These are phyloP conservation scores for Hydrozoanthus gracilis DNA, from an alignment of 92 coral and sea anemone genomes.

Conservation along the genomic window DNA sequence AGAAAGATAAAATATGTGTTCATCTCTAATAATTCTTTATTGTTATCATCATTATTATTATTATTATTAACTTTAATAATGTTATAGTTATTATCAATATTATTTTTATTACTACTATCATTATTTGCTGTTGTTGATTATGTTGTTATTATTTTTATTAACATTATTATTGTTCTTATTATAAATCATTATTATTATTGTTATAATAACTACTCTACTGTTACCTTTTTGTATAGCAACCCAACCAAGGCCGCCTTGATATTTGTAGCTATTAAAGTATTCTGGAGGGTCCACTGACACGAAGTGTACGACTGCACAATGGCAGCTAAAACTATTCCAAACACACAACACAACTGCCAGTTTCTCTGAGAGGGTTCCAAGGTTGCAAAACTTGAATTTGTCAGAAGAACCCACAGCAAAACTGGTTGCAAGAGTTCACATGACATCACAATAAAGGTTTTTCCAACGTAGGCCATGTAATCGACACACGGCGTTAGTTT, in stretches of 20 bases:
- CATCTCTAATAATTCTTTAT: too few relatives aligned
- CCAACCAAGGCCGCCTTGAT: constrained; percentile 4
- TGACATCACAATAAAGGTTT: neutral
- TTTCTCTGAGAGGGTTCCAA: neutral
- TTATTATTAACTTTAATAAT: too few relatives aligned
- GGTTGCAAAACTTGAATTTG: neutral
- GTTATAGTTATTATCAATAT: too few relatives aligned
- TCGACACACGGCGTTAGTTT: neutral
- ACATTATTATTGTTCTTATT: too few relatives aligned
- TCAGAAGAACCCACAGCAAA: constrained; percentile 5
- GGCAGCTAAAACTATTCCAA: neutral
- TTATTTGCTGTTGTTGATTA: too few relatives aligned
- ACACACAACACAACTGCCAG: neutral
- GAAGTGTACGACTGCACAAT: neutral
- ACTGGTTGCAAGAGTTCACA: constrained; percentile 1
- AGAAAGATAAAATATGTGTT: too few relatives aligned
- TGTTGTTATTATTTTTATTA: too few relatives aligned
- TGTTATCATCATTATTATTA: too few relatives aligned
- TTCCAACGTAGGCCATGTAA: constrained; percentile 5
- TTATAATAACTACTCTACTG: too few relatives aligned
- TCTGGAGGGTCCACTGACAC: neutral
- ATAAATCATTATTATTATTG: too few relatives aligned
- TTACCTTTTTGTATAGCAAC: constrained; percentile 18
- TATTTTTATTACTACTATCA: too few relatives aligned
- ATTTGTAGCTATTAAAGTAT: neutral